phyloP scores from a whole-genome alignment of 2,797 vertebrate species.

The Oryzias dopingdopingensis region DNA sequence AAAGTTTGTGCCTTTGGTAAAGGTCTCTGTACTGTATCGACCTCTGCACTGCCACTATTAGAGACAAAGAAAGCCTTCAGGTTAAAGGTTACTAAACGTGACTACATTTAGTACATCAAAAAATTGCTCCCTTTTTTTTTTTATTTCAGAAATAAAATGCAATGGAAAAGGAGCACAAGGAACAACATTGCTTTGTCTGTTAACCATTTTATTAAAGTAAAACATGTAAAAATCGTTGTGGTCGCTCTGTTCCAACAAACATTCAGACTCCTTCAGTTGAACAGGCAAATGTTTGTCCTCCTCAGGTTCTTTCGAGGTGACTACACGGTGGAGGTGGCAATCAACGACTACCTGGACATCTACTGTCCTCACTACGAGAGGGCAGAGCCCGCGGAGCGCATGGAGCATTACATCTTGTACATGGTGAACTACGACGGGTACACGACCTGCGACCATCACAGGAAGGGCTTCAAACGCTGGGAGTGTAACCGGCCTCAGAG shows the following conservation, averaged over 20 bases:
- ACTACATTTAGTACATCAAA: no score
- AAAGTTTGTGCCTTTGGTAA: no score
- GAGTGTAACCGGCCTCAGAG: slow-evolving; percentile 91
- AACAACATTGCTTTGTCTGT: no score
- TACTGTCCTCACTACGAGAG: slow-evolving; percentile 93
- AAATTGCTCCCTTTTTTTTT: no score
- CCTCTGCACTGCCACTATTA: no score
- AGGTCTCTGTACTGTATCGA: no score
- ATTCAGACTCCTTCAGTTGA: background rate
- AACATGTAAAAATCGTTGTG: no score
- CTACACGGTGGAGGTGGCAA: slow-evolving; percentile 92
- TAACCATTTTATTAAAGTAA: no score
- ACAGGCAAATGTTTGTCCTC: background rate
- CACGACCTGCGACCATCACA: slow-evolving; percentile 87
- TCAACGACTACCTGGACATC: slow-evolving; percentile 97
- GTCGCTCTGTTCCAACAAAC: background rate
- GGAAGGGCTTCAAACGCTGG: slow-evolving; percentile 94
- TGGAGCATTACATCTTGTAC: slow-evolving; percentile 91
- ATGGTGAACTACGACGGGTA: slow-evolving; percentile 95
- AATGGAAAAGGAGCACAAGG: no score
- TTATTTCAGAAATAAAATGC: no score
- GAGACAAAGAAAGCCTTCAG: no score
- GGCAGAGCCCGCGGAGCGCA: slow-evolving; percentile 75
- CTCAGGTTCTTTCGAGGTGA: slow-evolving; percentile 84
- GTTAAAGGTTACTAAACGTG: no score